These are phyloP conservation scores for Spatulosminthurus flaviceps DNA, from an alignment of 2,888 invertebrate genomes.

Conservation along the genomic window DNA sequence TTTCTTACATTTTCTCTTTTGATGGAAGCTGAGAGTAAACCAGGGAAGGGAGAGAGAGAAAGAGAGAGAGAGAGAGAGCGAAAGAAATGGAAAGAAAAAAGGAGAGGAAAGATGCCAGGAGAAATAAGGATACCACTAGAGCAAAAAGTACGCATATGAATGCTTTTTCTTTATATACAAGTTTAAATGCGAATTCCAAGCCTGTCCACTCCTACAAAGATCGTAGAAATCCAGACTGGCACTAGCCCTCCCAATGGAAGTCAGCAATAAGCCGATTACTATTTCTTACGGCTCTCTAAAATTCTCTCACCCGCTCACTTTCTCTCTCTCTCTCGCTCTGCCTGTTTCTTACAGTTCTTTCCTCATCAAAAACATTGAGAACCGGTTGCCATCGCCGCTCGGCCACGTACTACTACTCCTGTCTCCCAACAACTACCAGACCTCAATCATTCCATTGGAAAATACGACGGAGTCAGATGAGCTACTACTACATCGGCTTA, in stretches of 20 bases:
- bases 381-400: not conserved
- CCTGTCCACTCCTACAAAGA: not conserved
- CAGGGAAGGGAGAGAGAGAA: not conserved
- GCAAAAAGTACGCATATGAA: no score
- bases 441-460: constrained; percentile 18
- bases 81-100: not conserved
- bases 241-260: constrained; percentile 4
- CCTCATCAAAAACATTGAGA: not conserved
- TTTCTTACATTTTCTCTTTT: constrained; percentile 36
- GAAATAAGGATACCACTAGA: no score
- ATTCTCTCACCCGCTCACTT: no score
- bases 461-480: not conserved
- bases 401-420: not conserved
- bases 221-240: not conserved
- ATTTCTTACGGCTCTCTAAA: constrained; percentile 11
- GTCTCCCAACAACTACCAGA: not conserved
- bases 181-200: not conserved
- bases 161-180: not conserved
- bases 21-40: not conserved
- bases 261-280: constrained; percentile 40
- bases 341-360: not conserved
- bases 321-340: not conserved
- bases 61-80: not conserved
- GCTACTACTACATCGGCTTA: not conserved
- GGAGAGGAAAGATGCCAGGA: no score